These are phyloP conservation scores for Xestia sexstrigata DNA, from an alignment of 2,888 invertebrate genomes.

Conservation along the genomic window DNA sequence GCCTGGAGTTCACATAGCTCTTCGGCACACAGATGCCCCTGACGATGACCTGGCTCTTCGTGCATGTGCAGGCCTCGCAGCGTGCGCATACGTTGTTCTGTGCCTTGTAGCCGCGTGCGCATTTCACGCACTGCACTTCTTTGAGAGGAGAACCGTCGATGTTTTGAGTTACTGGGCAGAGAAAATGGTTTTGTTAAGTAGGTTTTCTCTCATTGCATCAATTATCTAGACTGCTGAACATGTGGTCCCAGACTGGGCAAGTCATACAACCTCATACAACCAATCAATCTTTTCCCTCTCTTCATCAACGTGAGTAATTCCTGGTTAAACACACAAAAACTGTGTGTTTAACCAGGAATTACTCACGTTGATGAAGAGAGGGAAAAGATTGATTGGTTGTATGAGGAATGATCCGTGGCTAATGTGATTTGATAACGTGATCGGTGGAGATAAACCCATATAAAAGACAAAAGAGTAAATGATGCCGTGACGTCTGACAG, in stretches of 20 bases:
- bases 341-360: not conserved
- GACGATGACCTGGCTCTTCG: constrained; percentile 76
- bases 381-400: too few relatives aligned
- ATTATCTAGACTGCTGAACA: not conserved
- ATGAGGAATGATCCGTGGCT: too few relatives aligned
- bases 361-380: too few relatives aligned
- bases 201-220: not conserved
- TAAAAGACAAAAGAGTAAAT: too few relatives aligned
- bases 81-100: constrained; percentile 77
- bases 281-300: too few relatives aligned
- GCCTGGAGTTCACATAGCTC: constrained; percentile 77
- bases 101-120: constrained; percentile 80
- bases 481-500: too few relatives aligned
- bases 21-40: constrained; percentile 80
- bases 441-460: too few relatives aligned
- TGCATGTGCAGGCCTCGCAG: constrained; percentile 81
- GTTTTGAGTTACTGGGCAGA: constrained; percentile 82
- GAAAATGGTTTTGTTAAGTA: not conserved
- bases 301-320: too few relatives aligned
- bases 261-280: too few relatives aligned
- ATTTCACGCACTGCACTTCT: constrained; percentile 85
- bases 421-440: too few relatives aligned
- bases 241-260: not conserved
- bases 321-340: too few relatives aligned
- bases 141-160: constrained; percentile 83